Evolutionary conservation across 2,113 vertebrate species (phyloP).

Genomic region (Neolamprologus kungweensis): DNA sequence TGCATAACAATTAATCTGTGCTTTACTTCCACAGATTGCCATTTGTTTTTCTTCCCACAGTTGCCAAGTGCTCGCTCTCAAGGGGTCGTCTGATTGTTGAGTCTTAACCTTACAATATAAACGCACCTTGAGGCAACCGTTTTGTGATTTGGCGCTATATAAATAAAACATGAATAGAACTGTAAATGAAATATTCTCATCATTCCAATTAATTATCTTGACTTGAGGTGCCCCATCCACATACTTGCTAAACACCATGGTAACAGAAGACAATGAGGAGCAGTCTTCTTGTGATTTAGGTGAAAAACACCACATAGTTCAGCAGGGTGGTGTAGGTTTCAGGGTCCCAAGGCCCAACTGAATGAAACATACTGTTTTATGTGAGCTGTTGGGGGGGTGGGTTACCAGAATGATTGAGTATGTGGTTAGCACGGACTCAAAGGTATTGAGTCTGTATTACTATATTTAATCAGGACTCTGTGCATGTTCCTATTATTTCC

Average conservation of each 20-base stretch:
- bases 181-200: neutral
- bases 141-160: neutral
- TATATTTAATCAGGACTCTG: neutral
- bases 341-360: neutral
- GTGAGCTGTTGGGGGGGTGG: neutral
- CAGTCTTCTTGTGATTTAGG: constrained; percentile 8
- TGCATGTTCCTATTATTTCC: neutral
- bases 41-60: neutral
- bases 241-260: constrained; percentile 14
- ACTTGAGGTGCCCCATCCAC: neutral
- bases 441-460: neutral
- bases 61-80: neutral
- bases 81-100: neutral
- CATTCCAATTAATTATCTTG: neutral
- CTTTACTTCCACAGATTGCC: neutral
- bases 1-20: neutral
- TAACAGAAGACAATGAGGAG: constrained; percentile 26
- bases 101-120: neutral
- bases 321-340: neutral
- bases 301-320: constrained; percentile 21
- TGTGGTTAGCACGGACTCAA: neutral
- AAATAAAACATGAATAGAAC: neutral
- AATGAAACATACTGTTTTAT: neutral
- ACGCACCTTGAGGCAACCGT: neutral
- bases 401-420: neutral